These are phyloP conservation scores for Pseudochirops corinnae DNA, from an alignment of 2,797 vertebrate genomes.

Conservation along the genomic window DNA sequence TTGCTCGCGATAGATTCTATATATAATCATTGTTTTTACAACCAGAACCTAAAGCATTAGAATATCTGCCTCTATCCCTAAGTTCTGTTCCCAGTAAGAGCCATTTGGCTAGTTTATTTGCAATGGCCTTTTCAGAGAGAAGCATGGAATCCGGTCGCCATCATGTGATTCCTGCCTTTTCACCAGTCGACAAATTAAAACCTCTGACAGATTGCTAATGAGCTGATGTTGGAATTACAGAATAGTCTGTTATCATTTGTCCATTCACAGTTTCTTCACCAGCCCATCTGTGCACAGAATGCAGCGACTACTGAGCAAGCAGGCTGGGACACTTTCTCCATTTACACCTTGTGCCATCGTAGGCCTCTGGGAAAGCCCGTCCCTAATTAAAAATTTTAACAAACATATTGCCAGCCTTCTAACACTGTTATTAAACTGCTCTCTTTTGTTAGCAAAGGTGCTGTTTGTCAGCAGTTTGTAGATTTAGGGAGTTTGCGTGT, in stretches of 20 bases:
- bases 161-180: constrained; percentile 81
- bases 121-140: constrained; percentile 75
- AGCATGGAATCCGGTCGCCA: constrained; percentile 61
- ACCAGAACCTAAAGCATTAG: constrained; percentile 25
- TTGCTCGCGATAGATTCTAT: constrained; percentile 31
- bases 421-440: constrained; percentile 83
- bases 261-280: constrained; percentile 91
- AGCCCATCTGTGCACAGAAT: constrained; percentile 87
- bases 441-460: constrained; percentile 82
- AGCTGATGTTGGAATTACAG: constrained; percentile 88
- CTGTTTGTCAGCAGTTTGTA: constrained; percentile 79
- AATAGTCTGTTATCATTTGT: constrained; percentile 88
- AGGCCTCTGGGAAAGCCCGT: constrained; percentile 86
- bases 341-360: constrained; percentile 87
- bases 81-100: constrained; percentile 34
- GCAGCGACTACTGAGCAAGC: constrained; percentile 48
- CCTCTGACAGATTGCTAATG: constrained; percentile 92
- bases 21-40: constrained; percentile 43
- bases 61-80: not conserved
- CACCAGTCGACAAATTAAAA: constrained; percentile 85
- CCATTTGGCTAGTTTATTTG: not conserved
- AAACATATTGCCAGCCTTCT: constrained; percentile 88
- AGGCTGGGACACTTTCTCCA: constrained; percentile 83
- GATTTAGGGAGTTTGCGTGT: constrained; percentile 74
- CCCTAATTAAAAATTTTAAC: constrained; percentile 92